Base-by-base conservation (phyloP, 2,888 invertebrate species). In the Sialis lutaria region DNA sequence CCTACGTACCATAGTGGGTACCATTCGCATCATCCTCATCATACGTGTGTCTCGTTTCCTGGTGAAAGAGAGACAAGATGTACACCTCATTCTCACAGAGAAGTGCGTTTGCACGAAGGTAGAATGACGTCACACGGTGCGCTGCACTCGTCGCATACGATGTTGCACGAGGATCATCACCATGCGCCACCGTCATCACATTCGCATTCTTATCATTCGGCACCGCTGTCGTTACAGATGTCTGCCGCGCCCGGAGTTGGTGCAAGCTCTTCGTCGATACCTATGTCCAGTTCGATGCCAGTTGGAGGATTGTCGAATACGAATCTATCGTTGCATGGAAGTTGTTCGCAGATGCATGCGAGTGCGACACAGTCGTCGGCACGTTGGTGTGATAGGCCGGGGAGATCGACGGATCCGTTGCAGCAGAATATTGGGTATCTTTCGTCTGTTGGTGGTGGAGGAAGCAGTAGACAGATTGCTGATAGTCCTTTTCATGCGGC, bases 401-500 rank as follows among this genome's bases (percentile, higher is more conserved):
- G 63, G 58, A 42, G 64, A 65, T 57, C 62, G 68, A 40, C 65
- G 62, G 57, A 67, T 62, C 56, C 67, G 61, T 59, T 68, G 53
- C 70, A 60, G 61, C 69, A 59, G 61, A 68, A 61, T 64, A 65
- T 53, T 61, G 65, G 57, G 63, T 60, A 33, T 58, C 64, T 34
- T 67, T 64, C 55, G 56, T 63, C 32, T 65, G 66, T 53, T 65
- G 60, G 63, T 67, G 55, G 58, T 69, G 63, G 62, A 69, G 62
- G 72, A 64, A 57, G 63, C 63, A 56, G 68, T 64, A 55, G 71
- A 64, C 56, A 60, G 61, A 56, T 67, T 58, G 59, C 67, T 62
- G 67, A 69, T 64, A 67, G 60, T 54, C 67, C 62, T 50, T 70
- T 63, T 60, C 67, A 67, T 57, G 62, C 67, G 60, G 72, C 76